phyloP scores from a whole-genome alignment of 2,113 vertebrate species.

The Pangasianodon hypophthalmus region DNA sequence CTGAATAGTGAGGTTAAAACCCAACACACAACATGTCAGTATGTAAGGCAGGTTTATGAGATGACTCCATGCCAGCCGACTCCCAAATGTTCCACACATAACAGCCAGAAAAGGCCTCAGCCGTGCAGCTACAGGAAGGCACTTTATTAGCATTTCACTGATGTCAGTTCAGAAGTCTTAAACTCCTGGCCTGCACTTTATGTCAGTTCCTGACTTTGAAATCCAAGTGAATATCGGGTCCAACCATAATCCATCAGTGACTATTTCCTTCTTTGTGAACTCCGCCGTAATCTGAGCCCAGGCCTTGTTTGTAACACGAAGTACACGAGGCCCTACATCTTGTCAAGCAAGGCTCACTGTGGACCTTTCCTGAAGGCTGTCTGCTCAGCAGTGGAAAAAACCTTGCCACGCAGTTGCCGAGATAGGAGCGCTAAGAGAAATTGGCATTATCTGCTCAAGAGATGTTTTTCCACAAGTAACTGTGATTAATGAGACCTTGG shows the following conservation, averaged over 20 bases:
- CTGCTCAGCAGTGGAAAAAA: slow-evolving; percentile 49
- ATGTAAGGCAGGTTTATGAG: slow-evolving; percentile 17
- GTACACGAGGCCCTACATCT: slow-evolving; percentile 37
- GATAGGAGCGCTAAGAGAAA: slow-evolving; percentile 48
- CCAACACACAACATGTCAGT: neutral
- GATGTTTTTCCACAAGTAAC: slow-evolving; percentile 27
- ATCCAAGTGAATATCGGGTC: slow-evolving; percentile 34
- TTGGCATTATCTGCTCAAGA: slow-evolving; percentile 30
- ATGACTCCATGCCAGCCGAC: slow-evolving; percentile 9
- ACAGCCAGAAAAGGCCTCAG: slow-evolving; percentile 16
- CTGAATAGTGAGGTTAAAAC: slow-evolving; percentile 4
- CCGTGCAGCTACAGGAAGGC: slow-evolving; percentile 25
- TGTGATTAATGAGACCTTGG: slow-evolving; percentile 47
- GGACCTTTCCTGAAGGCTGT: slow-evolving; percentile 60
- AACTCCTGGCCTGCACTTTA: slow-evolving; percentile 19
- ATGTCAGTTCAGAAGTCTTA: slow-evolving; percentile 33
- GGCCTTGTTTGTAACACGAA: slow-evolving; percentile 51
- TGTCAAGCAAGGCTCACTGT: slow-evolving; percentile 38
- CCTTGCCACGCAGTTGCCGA: slow-evolving; percentile 48
- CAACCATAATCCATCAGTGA: slow-evolving; percentile 19
- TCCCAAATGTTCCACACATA: slow-evolving; percentile 30
- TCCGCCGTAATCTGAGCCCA: slow-evolving; percentile 34
- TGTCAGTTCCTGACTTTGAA: slow-evolving; percentile 41
- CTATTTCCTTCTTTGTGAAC: slow-evolving; percentile 25
- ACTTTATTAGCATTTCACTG: slow-evolving; percentile 44